phyloP scores from a whole-genome alignment of 2,113 vertebrate species.

The human region DNA sequence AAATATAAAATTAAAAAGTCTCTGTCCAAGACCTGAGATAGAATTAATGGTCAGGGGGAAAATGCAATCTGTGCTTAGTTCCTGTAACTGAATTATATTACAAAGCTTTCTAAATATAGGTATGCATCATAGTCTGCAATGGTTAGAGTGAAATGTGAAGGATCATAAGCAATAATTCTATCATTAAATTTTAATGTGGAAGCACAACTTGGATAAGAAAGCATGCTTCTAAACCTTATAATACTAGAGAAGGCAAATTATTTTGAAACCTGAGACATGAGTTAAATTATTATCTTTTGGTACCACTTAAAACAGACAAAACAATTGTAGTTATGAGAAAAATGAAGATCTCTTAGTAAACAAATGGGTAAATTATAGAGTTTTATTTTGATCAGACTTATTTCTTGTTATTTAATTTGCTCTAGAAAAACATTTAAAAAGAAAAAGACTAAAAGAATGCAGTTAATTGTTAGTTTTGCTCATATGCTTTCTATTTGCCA shows the following conservation, averaged over 20 bases:
- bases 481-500: not conserved
- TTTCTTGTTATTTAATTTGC: not conserved
- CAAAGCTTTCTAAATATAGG: slow-evolving; percentile 21
- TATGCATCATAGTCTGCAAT: not conserved
- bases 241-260: not conserved
- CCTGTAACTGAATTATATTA: slow-evolving; percentile 58
- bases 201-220: not conserved
- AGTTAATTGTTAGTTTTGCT: not conserved
- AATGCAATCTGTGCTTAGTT: slow-evolving; percentile 15
- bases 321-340: not conserved
- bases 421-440: not conserved
- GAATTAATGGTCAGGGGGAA: slow-evolving; percentile 29
- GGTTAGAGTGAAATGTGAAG: slow-evolving; percentile 14
- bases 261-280: not conserved
- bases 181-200: slow-evolving; percentile 60
- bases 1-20: slow-evolving; percentile 53
- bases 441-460: not conserved
- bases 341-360: not conserved
- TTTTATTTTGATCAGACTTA: not conserved
- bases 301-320: not conserved
- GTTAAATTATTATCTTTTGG: not conserved
- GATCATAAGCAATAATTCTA: slow-evolving; percentile 4
- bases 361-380: not conserved
- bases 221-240: not conserved
- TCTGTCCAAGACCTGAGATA: not conserved